Conservation (phyloP, 2,888 invertebrate species). For the Drosophila monieri region DNA sequence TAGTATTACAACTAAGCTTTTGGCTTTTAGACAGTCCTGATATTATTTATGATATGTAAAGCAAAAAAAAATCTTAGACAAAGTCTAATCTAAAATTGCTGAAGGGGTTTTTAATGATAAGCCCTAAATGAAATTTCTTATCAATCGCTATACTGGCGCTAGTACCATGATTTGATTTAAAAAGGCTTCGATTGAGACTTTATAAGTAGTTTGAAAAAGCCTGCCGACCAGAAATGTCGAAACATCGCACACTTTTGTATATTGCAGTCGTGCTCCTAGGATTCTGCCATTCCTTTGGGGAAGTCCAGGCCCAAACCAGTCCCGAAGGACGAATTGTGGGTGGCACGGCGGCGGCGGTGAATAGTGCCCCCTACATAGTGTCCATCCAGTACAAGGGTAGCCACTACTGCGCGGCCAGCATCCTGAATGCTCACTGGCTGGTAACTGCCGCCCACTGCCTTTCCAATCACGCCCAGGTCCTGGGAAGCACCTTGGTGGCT, state of each 20-base stretch:
- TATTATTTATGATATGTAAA: not conserved
- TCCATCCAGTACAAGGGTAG: conserved; percentile 75
- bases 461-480: conserved; percentile 59
- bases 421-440: conserved; percentile 79
- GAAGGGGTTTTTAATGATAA: not conserved
- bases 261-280: conserved; percentile 33
- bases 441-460: conserved; percentile 82
- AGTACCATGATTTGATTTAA: conserved; percentile 2
- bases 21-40: no score
- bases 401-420: conserved; percentile 81
- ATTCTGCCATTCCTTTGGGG: conserved; percentile 35
- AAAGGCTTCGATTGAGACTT: not conserved
- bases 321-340: conserved; percentile 75
- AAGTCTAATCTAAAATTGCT: not conserved
- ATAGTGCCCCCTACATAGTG: conserved; percentile 80
- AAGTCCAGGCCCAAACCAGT: conserved; percentile 2
- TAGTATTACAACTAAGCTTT: no score
- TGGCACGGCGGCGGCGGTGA: conserved; percentile 67
- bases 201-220: conserved; percentile 17
- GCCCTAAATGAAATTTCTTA: conserved; percentile 1
- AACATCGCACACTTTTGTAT: conserved; percentile 18
- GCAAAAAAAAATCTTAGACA: not conserved
- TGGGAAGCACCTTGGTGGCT: conserved; percentile 74
- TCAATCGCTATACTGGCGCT: not conserved
- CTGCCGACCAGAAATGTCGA: conserved; percentile 27